These are phyloP conservation scores for Nebria ingens DNA, from an alignment of 1,140 invertebrate genomes.

Conservation along the genomic window DNA sequence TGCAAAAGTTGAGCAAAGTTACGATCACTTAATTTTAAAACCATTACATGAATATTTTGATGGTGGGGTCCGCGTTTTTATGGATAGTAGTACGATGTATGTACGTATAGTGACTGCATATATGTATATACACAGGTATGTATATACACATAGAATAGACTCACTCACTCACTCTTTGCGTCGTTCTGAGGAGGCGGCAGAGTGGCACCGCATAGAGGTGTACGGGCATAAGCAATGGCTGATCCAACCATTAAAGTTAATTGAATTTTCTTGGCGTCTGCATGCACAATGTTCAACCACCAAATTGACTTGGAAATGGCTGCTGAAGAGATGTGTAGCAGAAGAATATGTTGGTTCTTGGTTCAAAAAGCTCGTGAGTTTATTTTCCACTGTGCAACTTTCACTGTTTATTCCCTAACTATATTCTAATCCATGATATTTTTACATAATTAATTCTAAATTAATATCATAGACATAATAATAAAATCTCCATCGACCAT, in stretches of 20 bases:
- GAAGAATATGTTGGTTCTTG: neutral
- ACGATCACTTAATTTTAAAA: neutral
- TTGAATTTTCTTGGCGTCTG: slow-evolving; percentile 34
- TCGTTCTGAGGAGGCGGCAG: neutral
- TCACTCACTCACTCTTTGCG: neutral
- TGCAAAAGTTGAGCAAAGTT: neutral
- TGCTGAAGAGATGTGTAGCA: neutral
- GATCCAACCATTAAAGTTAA: slow-evolving; percentile 33
- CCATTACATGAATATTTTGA: neutral
- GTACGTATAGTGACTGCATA: no score
- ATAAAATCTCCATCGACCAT: no score
- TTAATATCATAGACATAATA: no score
- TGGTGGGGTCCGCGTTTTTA: neutral
- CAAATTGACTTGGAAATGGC: slow-evolving; percentile 37
- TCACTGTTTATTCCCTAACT: no score
- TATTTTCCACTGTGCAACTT: no score
- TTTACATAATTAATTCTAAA: no score
- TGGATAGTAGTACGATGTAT: neutral
- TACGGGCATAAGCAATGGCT: neutral
- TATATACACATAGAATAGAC: neutral
- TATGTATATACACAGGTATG: no score
- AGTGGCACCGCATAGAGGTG: neutral
- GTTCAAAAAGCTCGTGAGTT: no score
- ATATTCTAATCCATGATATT: no score
- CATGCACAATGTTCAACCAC: slow-evolving; percentile 26